These are phyloP conservation scores for Helobdella robusta DNA, from an alignment of 2,888 invertebrate genomes.

Conservation along the genomic window DNA sequence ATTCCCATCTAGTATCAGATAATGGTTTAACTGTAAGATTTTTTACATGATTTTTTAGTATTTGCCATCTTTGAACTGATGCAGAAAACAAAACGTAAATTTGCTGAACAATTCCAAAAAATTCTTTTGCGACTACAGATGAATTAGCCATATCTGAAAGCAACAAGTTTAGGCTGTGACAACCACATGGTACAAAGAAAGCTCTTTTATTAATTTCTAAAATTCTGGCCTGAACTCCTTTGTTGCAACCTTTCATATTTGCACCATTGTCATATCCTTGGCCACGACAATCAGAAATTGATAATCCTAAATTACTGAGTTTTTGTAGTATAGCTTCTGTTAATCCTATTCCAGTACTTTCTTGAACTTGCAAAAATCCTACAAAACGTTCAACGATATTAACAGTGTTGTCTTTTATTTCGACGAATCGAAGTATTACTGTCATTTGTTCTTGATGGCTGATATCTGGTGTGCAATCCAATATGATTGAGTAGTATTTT, in stretches of 20 bases:
- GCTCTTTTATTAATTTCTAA: no score
- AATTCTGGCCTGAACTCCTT: no score
- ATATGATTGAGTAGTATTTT: neutral
- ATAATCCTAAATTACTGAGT: conserved; percentile 2
- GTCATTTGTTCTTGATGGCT: no score
- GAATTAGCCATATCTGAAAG: no score
- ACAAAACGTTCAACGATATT: conserved; percentile 3
- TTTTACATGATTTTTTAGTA: no score
- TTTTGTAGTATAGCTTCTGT: neutral
- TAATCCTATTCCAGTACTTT: neutral
- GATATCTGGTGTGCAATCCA: neutral
- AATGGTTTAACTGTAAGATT: neutral
- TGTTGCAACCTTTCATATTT: conserved; percentile 2
- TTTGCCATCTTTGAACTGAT: conserved; percentile 1
- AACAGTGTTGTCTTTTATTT: neutral
- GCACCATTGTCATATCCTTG: no score
- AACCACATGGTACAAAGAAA: no score
- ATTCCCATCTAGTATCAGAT: conserved; percentile 3
- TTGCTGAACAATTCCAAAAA: conserved; percentile 3
- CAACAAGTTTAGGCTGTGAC: no score
- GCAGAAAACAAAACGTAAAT: conserved; percentile 2
- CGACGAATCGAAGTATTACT: no score
- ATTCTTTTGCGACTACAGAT: neutral
- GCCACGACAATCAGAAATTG: conserved; percentile 3
- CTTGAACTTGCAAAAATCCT: neutral